Conservation (phyloP, 2,888 invertebrate species). For the Acanthosoma haemorrhoidale region DNA sequence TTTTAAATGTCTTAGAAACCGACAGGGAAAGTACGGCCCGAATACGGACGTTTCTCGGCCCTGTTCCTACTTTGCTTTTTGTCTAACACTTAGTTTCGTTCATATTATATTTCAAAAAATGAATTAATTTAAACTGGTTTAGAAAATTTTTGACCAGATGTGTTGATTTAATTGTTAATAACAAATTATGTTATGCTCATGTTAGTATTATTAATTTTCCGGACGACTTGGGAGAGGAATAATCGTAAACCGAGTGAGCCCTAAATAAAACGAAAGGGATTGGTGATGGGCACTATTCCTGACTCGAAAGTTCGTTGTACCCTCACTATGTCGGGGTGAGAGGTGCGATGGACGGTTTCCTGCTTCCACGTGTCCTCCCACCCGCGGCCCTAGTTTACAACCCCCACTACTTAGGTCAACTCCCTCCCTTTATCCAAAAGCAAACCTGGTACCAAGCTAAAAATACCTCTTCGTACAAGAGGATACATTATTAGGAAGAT, state of each 20-base stretch:
- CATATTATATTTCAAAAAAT: no score
- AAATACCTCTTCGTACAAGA: neutral
- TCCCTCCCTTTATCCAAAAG: neutral
- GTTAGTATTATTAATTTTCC: no score
- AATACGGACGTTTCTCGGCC: no score
- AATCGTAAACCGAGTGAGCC: conserved; percentile 20
- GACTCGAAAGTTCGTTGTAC: conserved; percentile 27
- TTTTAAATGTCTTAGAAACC: no score
- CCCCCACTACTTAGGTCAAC: conserved; percentile 6
- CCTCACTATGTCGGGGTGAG: conserved; percentile 7
- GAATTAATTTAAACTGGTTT: no score
- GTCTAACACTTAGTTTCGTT: no score
- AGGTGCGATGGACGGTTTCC: conserved; percentile 25
- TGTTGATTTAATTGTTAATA: no score
- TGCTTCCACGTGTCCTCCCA: conserved; percentile 15
- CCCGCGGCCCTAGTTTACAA: conserved; percentile 21
- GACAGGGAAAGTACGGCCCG: no score
- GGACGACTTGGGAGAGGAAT: neutral
- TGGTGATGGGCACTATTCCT: conserved; percentile 15
- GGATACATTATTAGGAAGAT: neutral
- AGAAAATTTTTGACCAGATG: no score
- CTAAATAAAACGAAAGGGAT: conserved; percentile 19
- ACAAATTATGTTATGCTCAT: no score
- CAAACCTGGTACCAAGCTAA: neutral
- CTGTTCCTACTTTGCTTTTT: no score